Base-by-base conservation (phyloP, 2,888 invertebrate species). In the Oxyscelio sp. region DNA sequence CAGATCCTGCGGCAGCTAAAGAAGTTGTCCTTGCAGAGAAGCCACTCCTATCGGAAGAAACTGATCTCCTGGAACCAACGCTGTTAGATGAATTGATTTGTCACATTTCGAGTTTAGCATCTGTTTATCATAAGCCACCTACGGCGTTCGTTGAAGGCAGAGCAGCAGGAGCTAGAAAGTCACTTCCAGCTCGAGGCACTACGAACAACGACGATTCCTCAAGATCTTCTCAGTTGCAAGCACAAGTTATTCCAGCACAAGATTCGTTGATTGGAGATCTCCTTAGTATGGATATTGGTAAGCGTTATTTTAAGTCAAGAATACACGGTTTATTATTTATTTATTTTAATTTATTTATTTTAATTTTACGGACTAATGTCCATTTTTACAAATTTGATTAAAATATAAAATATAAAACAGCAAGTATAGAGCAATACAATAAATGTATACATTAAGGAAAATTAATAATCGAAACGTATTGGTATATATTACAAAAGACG, bases 11-110 rank as follows among this genome's bases (percentile, higher is more conserved):
- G 4, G 99, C 99, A 0, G 99, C 99, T 21, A 99, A 99, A 94
- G 99, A 99, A 94, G 99, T 99, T 38, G 99, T 99, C 0, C 95
- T 99, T 56, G 99, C 99, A 0, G 99, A 99, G 94, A 99, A 99
- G 92, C 99, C 99, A 0, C 95, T 99, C 70, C 99, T 99, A 93
- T 99, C 99, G 0, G 99, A 99, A 94, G 99, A 99, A 95, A 99
- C 99, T 0, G 99, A 99, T 95, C 95, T 99, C 52, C 95, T 99
- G 87, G 99, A 99, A 94, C 99, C 99, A 0, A 99, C 99, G 0
- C 95, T 99, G 48, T 95, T 99, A 84, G 99, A 99, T 94, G 99
- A 99, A 94, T 96, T 99, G 75, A 99, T 99, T 92, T 99, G 99
- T 93, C 99, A 99, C 94, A 99, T 99, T 92, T 99, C 99, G 83